A percentile compares a stretch with the other conserved stretches of the same genome.
Conservation (phyloP, 2,113 vertebrate genomes). For the Motacilla tschutschensis region DNA sequence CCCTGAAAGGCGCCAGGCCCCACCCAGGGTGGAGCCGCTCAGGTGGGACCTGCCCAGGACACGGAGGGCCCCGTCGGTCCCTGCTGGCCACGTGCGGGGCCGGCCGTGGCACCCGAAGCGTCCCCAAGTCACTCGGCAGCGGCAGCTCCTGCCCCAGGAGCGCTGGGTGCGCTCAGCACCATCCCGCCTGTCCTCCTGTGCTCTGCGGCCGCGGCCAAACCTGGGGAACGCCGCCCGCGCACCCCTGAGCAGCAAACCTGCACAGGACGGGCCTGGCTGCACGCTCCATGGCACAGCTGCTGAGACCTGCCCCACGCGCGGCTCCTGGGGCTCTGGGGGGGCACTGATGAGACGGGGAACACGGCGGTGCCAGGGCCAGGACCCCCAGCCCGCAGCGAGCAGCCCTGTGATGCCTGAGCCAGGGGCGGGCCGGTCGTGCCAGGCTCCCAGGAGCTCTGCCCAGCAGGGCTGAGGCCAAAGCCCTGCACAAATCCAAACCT, state of each 20-base stretch:
- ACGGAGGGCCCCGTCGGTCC: rapidly evolving
- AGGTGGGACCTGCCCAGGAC: rapidly evolving
- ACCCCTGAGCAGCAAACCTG: rapidly evolving
- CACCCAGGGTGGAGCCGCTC: background rate
- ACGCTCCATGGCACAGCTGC: rapidly evolving
- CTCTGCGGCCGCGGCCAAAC: background rate
- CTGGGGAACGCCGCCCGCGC: background rate
- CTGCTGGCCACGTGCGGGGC: background rate
- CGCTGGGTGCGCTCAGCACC: background rate
- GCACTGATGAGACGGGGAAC: rapidly evolving
- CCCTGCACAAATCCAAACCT: background rate
- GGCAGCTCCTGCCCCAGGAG: background rate
- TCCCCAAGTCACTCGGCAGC: background rate
- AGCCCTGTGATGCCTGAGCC: rapidly evolving
- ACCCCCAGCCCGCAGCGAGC: background rate
- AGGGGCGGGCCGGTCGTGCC: rapidly evolving
- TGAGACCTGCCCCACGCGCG: rapidly evolving
- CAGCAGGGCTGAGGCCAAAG: background rate
- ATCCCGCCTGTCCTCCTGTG: background rate
- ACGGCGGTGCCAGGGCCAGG: background rate
- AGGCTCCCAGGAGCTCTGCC: rapidly evolving
- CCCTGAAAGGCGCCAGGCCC: background rate
- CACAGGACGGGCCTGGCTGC: rapidly evolving
- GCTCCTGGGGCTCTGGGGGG: background rate
- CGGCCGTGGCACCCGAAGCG: rapidly evolving